Base-by-base conservation (phyloP, 2,797 vertebrate species). In the Euphonia xanthogaster region DNA sequence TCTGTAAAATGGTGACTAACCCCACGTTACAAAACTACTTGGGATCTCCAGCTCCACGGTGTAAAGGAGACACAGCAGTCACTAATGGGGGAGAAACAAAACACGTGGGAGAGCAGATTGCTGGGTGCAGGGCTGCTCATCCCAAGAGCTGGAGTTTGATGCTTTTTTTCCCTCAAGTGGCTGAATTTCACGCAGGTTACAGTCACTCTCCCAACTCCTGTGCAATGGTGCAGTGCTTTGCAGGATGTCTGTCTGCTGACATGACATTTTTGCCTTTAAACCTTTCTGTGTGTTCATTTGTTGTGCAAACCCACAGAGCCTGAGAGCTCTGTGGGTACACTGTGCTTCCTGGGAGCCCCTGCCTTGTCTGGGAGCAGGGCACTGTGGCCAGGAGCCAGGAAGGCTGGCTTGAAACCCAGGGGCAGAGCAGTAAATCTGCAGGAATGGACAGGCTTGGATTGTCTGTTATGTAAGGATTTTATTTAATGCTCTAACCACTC, bases 381-480 rank as follows among this genome's bases (percentile, higher is more conserved):
- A 3, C 20, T 8, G 9, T 80, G 90, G 70, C 94, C 19, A 5
- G 65, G 60, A 87, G 94, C 93, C 88, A 77, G 42, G 39, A 66
- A 61, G 58, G 42, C 81, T 88, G 85, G 71, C 76, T 78, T 50
- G 30, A 44, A 85, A 90, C 60, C 70, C 0, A 0, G 39, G 39
- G 79, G 19, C 86, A 91, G 81, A 79, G 81, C 95, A 78, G 75
- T 90, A 92, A 94, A 95, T 96, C 91, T 77, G 44, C 55, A 54
- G 94, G 75, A 78, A 78, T 45, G 62, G 75, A 39, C 92, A 80
- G 73, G 39, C 58, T 91, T 87, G 81, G 92, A 68, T 75, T 86
- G 75, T 89, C 92, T 75, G 42, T 94, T 94, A 74, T 90, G 94
- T 91, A 95, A 93, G 93, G 89, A 42, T 80, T 95, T 94, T 90